A percentile compares a stretch with the other conserved stretches of the same genome.
Conservation (phyloP, 2,797 vertebrate genomes). For the Micrastur ruficollis region DNA sequence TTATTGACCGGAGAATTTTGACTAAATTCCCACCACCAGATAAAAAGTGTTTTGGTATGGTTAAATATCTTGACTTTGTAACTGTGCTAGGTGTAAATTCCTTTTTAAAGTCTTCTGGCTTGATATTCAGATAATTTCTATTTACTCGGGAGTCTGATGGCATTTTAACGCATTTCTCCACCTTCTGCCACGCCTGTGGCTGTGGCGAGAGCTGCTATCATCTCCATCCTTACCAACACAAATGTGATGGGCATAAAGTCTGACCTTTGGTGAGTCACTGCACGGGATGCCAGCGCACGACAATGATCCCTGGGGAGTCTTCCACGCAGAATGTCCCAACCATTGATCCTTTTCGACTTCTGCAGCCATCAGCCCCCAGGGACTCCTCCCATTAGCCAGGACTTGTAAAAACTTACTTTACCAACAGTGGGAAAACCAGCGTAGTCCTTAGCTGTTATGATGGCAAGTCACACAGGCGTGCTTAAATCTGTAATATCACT, state of each 20-base stretch:
- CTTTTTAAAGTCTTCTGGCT: neutral
- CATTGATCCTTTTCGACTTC: neutral
- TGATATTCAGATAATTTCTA: neutral
- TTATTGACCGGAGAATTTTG: neutral
- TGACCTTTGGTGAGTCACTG: neutral
- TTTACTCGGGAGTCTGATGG: neutral
- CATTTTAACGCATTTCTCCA: neutral
- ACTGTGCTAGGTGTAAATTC: neutral
- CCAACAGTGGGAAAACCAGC: neutral
- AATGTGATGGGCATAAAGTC: neutral
- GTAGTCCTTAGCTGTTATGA: neutral
- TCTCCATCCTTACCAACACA: neutral
- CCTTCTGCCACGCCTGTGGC: neutral
- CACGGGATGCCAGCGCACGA: neutral
- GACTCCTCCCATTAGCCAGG: neutral
- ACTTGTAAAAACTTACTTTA: neutral
- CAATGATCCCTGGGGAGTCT: neutral
- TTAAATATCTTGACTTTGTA: neutral
- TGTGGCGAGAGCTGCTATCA: neutral
- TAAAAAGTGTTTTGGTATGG: neutral
- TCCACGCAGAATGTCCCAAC: neutral
- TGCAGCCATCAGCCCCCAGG: neutral
- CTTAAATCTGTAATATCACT: neutral
- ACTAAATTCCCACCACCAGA: neutral
- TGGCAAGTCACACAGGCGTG: neutral